Evolutionary conservation across 2,113 vertebrate species (phyloP), one percentile per base, ranked within the genome.

Genomic region (Morone saxatilis): DNA sequence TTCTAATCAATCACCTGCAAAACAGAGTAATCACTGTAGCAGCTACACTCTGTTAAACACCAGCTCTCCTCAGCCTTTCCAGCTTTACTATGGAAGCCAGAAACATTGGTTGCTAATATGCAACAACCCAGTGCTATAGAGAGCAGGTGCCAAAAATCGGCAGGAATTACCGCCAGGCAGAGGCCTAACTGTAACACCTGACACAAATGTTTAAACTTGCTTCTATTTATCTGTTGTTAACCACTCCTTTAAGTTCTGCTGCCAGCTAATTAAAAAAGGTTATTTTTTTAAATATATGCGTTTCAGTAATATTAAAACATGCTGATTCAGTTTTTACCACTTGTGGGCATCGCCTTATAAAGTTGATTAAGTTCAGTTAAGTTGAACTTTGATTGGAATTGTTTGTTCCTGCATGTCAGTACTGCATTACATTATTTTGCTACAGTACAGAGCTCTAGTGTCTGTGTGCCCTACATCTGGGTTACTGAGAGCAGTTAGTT

Each of bases 1-100:
- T 89, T 86, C 88, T 93, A 93, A 94, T 94, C 94, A 94, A 94
- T 94, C 93, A 94, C 84, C 87, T 85, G 86, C 91, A 93, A 93
- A 94, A 93, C 91, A 94, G 92, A 94, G 91, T 94, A 94, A 94
- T 94, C 91, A 93, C 90, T 88, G 85, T 81, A 90, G 91, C 92
- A 89, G 90, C 92, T 79, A 89, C 91, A 93, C 86, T 94, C 89
- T 92, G 91, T 93, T 94, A 91, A 93, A 93, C 91, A 91, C 84
- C 70, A 81, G 68, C 87, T 89, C 88, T 90, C 81, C 85, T 68
- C 87, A 87, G 86, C 75, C 86, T 90, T 83, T 84, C 80, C 88
- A 81, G 86, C 78, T 72, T 25, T 57, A 79, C 76, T 85, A 71
- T 61, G 59, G 81, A 63, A 83, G 54, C 43, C 60, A 82, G 83